Evolutionary conservation across 2,113 vertebrate species (phyloP).

Genomic region (Semnopithecus entellus): DNA sequence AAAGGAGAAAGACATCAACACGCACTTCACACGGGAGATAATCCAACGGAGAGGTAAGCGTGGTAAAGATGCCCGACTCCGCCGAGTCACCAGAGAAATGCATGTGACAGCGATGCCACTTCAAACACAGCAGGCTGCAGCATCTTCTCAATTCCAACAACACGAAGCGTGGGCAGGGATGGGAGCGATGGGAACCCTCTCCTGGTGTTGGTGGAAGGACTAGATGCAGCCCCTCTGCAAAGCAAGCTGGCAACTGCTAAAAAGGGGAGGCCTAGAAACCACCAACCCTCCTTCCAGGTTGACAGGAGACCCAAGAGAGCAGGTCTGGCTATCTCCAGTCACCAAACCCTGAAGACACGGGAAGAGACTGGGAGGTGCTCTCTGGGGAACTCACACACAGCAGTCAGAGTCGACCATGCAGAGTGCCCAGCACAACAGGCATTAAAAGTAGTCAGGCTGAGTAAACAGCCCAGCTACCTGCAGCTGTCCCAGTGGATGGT

Average conservation of each 20-base stretch:
- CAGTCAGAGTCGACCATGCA: background rate
- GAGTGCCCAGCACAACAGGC: background rate
- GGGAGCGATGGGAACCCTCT: background rate
- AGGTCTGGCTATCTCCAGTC: no score
- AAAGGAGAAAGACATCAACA: background rate
- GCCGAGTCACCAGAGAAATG: background rate
- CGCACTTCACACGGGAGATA: background rate
- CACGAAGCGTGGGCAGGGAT: no score
- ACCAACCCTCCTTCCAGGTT: background rate
- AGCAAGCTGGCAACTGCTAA: background rate
- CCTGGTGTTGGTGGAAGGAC: background rate
- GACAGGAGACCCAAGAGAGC: no score
- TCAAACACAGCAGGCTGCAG: background rate
- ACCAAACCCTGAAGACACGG: background rate
- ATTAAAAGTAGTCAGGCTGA: background rate
- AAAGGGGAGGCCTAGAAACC: fast-evolving
- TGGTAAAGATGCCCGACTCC: background rate
- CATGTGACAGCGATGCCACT: background rate
- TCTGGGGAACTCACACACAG: background rate
- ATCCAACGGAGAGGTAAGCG: background rate
- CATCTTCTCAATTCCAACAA: background rate
- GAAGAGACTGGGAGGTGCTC: background rate
- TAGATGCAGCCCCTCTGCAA: background rate
- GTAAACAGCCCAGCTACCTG: background rate
- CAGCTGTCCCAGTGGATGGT: fast-evolving